A percentile compares a stretch with the other conserved stretches of the same genome.
Conservation (phyloP, 1,140 invertebrate genomes). For the Heliconius hermathena region DNA sequence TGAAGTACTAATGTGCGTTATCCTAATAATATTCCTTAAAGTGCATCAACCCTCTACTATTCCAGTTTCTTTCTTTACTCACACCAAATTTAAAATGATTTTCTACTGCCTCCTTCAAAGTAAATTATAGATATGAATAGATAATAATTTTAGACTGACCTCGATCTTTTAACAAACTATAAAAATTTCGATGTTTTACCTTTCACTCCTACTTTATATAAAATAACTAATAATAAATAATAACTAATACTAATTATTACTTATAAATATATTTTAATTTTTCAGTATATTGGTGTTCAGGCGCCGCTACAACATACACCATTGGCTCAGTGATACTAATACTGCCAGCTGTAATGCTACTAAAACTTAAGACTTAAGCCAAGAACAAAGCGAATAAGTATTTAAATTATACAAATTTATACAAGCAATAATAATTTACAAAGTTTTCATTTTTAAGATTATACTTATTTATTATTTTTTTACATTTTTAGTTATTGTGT, state of each 20-base stretch:
- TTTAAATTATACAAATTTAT: slow-evolving; percentile 19
- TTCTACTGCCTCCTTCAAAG: too few relatives aligned
- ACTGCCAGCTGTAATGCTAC: slow-evolving; percentile 85
- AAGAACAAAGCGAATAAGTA: slow-evolving; percentile 31
- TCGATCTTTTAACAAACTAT: too few relatives aligned
- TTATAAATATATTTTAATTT: slow-evolving; percentile 10
- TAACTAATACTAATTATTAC: too few relatives aligned
- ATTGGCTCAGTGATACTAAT: slow-evolving; percentile 86
- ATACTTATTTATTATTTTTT: slow-evolving; percentile 28
- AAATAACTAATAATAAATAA: too few relatives aligned
- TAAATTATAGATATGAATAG: background rate
- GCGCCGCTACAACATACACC: slow-evolving; percentile 88
- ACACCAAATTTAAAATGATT: too few relatives aligned
- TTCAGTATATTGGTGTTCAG: slow-evolving; percentile 91
- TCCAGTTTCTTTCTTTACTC: too few relatives aligned
- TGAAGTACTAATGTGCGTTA: too few relatives aligned
- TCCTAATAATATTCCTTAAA: too few relatives aligned
- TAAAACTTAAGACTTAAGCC: slow-evolving; percentile 63
- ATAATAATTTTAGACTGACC: too few relatives aligned
- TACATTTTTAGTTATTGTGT: slow-evolving; percentile 28
- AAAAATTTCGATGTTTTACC: background rate
- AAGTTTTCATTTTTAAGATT: slow-evolving; percentile 28
- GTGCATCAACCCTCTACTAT: too few relatives aligned
- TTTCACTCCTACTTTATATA: too few relatives aligned
- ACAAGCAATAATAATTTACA: slow-evolving; percentile 31